A percentile compares a stretch with the other conserved stretches of the same genome.
Conservation (phyloP, 2,888 invertebrate genomes). For the Chorisops tibialis region DNA sequence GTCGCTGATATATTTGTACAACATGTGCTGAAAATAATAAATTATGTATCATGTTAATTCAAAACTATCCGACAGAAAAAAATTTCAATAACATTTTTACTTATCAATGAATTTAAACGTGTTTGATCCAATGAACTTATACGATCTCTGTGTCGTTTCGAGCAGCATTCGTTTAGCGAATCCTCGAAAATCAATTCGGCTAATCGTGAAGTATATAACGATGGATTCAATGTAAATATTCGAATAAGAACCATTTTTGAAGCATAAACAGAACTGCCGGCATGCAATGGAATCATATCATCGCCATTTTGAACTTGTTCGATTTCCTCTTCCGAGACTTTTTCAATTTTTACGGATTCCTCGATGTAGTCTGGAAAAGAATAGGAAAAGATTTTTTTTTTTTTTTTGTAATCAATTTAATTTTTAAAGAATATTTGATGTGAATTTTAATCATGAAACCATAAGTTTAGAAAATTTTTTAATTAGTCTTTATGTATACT, state of each 20-base stretch:
- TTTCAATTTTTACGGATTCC: too few species aligned
- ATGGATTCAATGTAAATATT: slow-evolving; percentile 45
- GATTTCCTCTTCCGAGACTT: too few species aligned
- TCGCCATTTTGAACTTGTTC: too few species aligned
- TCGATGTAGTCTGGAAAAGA: too few species aligned
- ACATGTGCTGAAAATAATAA: slow-evolving; percentile 45
- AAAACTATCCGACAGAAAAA: not conserved
- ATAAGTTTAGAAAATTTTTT: too few species aligned
- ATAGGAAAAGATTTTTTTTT: too few species aligned
- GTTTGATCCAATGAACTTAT: slow-evolving; percentile 39
- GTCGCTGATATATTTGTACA: slow-evolving; percentile 46
- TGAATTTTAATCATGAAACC: not conserved
- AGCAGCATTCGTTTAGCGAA: slow-evolving; percentile 33
- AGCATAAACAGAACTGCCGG: slow-evolving; percentile 47
- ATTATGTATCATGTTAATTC: not conserved
- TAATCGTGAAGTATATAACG: slow-evolving; percentile 47
- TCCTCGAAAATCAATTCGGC: slow-evolving; percentile 47
- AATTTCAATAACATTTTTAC: slow-evolving; percentile 38
- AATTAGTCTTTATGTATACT: too few species aligned
- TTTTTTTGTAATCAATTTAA: too few species aligned
- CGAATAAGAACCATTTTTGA: slow-evolving; percentile 45
- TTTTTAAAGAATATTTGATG: not conserved
- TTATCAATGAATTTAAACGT: slow-evolving; percentile 45
- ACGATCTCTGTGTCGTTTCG: slow-evolving; percentile 37
- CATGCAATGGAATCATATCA: slow-evolving; percentile 45